These are phyloP conservation scores for Phylloscopus trochiloides DNA, from an alignment of 2,113 vertebrate species.

Conservation along the genomic window DNA sequence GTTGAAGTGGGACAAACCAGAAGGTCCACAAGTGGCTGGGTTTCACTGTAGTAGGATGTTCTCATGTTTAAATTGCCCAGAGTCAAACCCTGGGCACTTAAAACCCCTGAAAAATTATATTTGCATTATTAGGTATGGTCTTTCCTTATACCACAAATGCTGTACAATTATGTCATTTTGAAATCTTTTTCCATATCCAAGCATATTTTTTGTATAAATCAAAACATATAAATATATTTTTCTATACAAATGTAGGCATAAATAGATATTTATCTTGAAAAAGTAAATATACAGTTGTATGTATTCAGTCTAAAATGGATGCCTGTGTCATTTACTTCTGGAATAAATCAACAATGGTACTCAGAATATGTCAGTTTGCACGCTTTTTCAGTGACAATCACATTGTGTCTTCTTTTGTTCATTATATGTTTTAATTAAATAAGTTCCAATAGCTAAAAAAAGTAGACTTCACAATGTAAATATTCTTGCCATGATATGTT, in stretches of 20 bases:
- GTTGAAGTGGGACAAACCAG: neutral
- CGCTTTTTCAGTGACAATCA: neutral
- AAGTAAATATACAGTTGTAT: accelerated
- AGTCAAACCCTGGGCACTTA: neutral
- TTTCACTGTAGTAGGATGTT: neutral
- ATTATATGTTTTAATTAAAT: neutral
- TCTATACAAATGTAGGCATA: neutral
- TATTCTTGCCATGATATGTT: neutral
- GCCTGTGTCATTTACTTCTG: neutral
- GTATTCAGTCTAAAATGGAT: neutral
- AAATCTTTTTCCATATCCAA: neutral
- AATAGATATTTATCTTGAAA: neutral
- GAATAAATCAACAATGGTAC: neutral
- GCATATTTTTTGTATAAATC: neutral
- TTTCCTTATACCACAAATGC: neutral
- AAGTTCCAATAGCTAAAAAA: neutral
- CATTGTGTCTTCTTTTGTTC: neutral
- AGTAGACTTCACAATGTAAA: neutral
- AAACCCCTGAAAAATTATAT: neutral
- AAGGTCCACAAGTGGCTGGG: neutral
- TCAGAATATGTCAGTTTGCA: neutral
- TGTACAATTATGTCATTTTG: neutral
- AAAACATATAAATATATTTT: neutral
- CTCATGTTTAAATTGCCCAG: neutral
- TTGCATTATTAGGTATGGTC: neutral